Percentiles rank a stretch among this genome's conserved stretches.
These are phyloP conservation scores for Mythimna lalbum DNA, from an alignment of 2,888 invertebrate species.

Conservation along the genomic window DNA sequence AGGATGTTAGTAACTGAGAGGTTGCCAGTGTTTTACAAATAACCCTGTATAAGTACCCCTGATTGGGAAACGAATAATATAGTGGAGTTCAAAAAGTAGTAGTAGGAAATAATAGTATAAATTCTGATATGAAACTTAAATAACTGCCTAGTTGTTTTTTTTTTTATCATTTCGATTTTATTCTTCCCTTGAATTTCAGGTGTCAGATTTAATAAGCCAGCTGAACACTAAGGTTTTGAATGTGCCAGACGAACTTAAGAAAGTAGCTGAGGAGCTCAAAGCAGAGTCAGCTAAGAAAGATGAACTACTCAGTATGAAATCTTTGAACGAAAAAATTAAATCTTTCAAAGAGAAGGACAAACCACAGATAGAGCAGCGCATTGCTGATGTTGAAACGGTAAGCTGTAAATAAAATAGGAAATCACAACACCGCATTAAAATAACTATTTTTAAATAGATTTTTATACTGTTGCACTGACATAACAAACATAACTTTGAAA, in stretches of 20 bases:
- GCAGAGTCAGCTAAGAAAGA: conserved; percentile 92
- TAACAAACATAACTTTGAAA: background rate
- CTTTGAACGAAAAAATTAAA: conserved; percentile 92
- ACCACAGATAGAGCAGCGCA: conserved; percentile 90
- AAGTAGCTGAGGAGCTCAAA: conserved; percentile 91
- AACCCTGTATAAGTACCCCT: no score
- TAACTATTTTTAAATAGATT: no score
- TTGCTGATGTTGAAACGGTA: conserved; percentile 87
- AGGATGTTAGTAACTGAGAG: no score
- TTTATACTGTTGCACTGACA: no score
- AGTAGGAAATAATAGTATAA: no score
- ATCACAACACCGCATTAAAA: no score
- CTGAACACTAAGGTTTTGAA: conserved; percentile 92
- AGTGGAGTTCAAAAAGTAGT: no score
- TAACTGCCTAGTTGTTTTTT: no score
- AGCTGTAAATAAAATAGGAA: conserved; percentile 7
- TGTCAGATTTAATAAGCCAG: conserved; percentile 91
- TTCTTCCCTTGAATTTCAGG: conserved; percentile 72
- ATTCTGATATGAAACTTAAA: no score
- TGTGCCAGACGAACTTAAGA: conserved; percentile 92
- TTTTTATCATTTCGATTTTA: no score
- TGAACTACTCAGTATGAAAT: conserved; percentile 92
- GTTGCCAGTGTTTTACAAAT: no score
- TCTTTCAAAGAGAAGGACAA: conserved; percentile 92
- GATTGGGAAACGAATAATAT: no score